Conservation (phyloP, 2,113 vertebrate species). For the Atrichornis clamosus region DNA sequence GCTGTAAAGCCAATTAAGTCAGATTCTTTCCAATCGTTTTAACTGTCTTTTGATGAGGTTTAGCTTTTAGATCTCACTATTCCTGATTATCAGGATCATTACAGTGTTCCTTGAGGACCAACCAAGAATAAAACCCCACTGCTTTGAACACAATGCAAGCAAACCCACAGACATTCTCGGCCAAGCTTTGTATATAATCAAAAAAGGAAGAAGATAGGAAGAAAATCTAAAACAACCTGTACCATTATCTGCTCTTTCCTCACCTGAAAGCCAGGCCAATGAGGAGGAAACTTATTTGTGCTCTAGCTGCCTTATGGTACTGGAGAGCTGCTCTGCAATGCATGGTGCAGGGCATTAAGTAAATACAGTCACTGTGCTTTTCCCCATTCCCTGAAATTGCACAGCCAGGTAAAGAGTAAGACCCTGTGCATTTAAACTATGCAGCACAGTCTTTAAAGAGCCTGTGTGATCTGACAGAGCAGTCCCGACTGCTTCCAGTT, state of each 20-base stretch:
- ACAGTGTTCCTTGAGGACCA: not conserved
- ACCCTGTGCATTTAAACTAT: not conserved
- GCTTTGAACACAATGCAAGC: not conserved
- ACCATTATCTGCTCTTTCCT: not conserved
- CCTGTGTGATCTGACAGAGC: not conserved
- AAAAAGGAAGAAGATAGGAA: not conserved
- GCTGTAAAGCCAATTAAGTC: not conserved
- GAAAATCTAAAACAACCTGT: not conserved
- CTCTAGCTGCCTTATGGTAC: not conserved
- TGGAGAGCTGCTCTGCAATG: not conserved
- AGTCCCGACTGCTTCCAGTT: not conserved
- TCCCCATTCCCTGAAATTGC: not conserved
- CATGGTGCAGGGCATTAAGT: not conserved
- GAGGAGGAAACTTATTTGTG: not conserved
- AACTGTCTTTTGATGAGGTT: not conserved
- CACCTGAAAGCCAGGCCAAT: not conserved
- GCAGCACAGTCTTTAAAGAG: not conserved
- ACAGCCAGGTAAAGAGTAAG: not conserved
- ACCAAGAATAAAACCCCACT: not conserved
- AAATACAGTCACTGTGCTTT: not conserved
- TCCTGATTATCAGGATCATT: not conserved
- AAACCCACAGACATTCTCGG: not conserved
- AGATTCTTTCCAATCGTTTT: not conserved
- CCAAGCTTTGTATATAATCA: not conserved
- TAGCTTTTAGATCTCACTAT: not conserved